phyloP scores from a whole-genome alignment of 2,113 vertebrate genomes.

The Thomomys bottae region DNA sequence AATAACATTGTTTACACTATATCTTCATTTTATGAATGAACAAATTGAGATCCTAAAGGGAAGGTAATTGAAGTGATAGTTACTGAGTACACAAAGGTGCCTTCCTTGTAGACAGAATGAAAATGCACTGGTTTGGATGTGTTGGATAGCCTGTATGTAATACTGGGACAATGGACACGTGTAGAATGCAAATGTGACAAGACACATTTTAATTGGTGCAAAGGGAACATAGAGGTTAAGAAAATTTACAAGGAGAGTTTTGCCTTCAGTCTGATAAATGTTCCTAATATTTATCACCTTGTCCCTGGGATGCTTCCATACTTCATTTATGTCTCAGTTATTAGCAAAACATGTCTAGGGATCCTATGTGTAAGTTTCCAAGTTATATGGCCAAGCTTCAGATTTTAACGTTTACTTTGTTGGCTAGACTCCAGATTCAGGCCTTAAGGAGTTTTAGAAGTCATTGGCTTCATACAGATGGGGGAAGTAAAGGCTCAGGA shows the following conservation, averaged over 20 bases:
- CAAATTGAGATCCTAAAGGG: not conserved
- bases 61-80: constrained; percentile 5
- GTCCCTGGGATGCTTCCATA: not conserved
- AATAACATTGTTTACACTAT: not conserved
- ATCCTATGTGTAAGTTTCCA: not conserved
- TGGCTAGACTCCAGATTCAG: not conserved
- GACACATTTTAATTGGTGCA: not conserved
- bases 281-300: not conserved
- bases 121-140: not conserved
- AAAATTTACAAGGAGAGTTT: constrained; percentile 7
- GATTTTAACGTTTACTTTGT: not conserved
- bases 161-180: not conserved
- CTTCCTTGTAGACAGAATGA: not conserved
- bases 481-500: not conserved
- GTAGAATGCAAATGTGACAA: not conserved
- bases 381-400: not conserved
- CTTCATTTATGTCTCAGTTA: not conserved
- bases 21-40: constrained; percentile 15
- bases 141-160: not conserved
- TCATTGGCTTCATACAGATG: not conserved
- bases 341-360: not conserved
- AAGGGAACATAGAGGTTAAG: not conserved
- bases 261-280: not conserved
- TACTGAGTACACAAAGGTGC: not conserved
- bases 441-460: not conserved